phyloP scores from a whole-genome alignment of 2,888 invertebrate species.

The Odontothrips loti region DNA sequence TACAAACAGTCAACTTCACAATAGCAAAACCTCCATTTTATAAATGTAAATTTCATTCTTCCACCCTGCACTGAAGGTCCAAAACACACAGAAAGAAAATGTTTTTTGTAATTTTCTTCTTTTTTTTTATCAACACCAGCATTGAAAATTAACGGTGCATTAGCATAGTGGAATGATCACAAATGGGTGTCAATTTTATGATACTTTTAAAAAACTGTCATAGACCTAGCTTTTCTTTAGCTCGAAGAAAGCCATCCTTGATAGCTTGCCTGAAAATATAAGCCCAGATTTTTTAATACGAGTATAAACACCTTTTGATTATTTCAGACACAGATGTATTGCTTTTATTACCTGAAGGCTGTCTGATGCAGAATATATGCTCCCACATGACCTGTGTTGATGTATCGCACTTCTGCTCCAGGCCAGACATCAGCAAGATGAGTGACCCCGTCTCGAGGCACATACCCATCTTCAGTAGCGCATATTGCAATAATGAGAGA shows the following conservation, averaged over 20 bases:
- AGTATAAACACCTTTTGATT: too few species aligned
- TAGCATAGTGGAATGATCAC: neutral
- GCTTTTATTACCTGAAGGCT: conserved; percentile 67
- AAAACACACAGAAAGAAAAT: too few species aligned
- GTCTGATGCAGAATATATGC: conserved; percentile 84
- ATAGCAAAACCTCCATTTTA: too few species aligned
- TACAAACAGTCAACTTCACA: too few species aligned
- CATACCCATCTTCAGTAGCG: conserved; percentile 85
- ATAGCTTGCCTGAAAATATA: conserved; percentile 62
- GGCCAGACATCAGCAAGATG: conserved; percentile 89
- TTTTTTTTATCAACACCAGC: too few species aligned
- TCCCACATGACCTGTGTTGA: conserved; percentile 85
- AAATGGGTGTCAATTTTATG: neutral
- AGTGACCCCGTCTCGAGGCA: conserved; percentile 78
- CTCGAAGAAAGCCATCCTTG: conserved; percentile 69
- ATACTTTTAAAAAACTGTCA: neutral
- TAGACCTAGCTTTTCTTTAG: conserved; percentile 46
- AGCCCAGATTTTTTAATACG: neutral
- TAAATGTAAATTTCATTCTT: too few species aligned
- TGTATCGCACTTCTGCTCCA: conserved; percentile 78
- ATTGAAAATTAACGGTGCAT: too few species aligned
- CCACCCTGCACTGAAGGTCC: too few species aligned
- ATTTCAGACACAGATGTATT: neutral
- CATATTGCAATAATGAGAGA: conserved; percentile 85
- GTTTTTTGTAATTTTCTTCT: too few species aligned